These are phyloP conservation scores for Chloropsis hardwickii DNA, from an alignment of 2,113 vertebrate genomes.

Conservation along the genomic window DNA sequence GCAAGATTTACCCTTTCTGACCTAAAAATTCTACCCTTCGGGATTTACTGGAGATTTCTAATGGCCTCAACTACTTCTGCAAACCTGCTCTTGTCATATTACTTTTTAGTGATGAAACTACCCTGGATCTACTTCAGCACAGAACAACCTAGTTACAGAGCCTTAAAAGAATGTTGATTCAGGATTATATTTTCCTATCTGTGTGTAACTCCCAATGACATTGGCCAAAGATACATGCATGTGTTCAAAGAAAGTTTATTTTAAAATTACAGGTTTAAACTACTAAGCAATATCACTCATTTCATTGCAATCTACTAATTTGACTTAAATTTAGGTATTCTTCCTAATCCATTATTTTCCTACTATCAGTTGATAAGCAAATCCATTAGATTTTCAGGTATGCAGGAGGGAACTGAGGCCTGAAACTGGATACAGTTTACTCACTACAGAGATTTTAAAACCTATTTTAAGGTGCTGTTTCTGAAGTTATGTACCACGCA, in stretches of 20 bases:
- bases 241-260: slow-evolving; percentile 4
- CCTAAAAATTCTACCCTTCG: neutral
- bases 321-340: neutral
- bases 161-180: slow-evolving; percentile 40
- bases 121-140: neutral
- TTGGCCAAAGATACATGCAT: neutral
- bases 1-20: neutral
- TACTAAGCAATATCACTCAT: neutral
- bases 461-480: neutral
- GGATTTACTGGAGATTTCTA: slow-evolving; percentile 10
- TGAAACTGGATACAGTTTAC: neutral
- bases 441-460: neutral
- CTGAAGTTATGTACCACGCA: neutral
- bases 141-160: neutral
- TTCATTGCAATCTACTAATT: neutral
- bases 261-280: neutral
- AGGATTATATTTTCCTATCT: slow-evolving; percentile 7
- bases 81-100: neutral
- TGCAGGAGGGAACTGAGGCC: neutral
- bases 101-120: slow-evolving; percentile 1
- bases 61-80: slow-evolving; percentile 1
- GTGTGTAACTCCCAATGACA: neutral
- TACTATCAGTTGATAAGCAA: neutral
- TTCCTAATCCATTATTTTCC: neutral
- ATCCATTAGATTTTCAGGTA: neutral